A percentile compares a stretch with the other conserved stretches of the same genome.
Evolutionary conservation across 2,797 vertebrate species (phyloP).

Genomic region (Arremon aurantiirostris): DNA sequence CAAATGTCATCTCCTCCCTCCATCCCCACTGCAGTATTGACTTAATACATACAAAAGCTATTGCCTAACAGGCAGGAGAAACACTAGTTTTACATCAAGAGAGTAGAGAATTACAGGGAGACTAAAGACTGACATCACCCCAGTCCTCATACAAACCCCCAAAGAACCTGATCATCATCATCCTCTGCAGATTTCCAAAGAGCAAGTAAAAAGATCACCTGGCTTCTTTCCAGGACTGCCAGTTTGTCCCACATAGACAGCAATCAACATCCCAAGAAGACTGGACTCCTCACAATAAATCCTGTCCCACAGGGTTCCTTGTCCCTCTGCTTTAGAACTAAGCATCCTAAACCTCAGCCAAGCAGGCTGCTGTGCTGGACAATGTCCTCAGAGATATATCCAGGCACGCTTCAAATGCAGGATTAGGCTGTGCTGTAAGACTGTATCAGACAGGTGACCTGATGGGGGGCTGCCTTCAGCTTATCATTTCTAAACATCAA

Average conservation of each 20-base stretch:
- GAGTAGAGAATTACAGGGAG: background rate
- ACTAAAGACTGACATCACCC: background rate
- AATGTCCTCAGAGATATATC: background rate
- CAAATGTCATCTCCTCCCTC: background rate
- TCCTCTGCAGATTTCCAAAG: background rate
- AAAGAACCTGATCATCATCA: background rate
- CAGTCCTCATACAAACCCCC: background rate
- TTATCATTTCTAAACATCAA: background rate
- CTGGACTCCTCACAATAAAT: background rate
- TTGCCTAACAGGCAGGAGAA: background rate
- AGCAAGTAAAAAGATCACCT: background rate
- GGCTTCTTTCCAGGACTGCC: background rate
- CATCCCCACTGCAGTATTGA: background rate
- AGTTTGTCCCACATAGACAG: background rate
- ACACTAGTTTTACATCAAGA: background rate
- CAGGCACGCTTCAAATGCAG: background rate
- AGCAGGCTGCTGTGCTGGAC: background rate
- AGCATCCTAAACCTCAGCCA: background rate
- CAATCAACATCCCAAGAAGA: background rate
- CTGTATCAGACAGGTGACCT: background rate
- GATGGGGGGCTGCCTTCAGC: background rate
- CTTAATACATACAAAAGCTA: background rate
- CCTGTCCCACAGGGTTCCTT: background rate
- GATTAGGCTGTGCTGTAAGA: background rate
- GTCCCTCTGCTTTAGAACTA: background rate